phyloP scores from a whole-genome alignment of 2,888 invertebrate genomes.

The Aleiodes leptofemur region DNA sequence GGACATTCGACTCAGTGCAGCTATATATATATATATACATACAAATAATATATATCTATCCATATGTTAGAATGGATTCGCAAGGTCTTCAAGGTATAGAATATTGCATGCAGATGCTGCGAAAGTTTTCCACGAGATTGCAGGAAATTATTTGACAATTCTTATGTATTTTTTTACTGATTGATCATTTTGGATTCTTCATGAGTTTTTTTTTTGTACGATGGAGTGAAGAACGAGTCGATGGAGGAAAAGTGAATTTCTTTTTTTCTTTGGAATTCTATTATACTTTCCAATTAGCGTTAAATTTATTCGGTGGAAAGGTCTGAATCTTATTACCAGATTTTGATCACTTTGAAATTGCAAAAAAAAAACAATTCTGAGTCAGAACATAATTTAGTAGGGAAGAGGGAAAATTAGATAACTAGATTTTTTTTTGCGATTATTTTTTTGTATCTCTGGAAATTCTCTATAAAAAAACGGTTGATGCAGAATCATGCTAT shows the following conservation, averaged over 20 bases:
- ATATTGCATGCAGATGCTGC: constrained; percentile 26
- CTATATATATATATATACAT: constrained; percentile 28
- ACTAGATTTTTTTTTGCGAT: too few relatives aligned
- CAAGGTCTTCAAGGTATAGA: neutral
- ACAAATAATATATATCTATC: constrained; percentile 28
- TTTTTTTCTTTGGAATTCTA: neutral
- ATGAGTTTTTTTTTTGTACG: neutral
- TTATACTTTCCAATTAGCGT: constrained; percentile 18
- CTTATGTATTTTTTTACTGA: constrained; percentile 16
- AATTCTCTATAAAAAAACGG: too few relatives aligned
- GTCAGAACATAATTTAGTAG: too few relatives aligned
- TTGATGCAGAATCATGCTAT: too few relatives aligned
- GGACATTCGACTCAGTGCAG: neutral
- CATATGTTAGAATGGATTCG: constrained; percentile 8
- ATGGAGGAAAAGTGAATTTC: constrained; percentile 1
- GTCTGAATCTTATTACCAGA: too few relatives aligned
- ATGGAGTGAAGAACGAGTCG: too few relatives aligned
- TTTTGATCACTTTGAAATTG: too few relatives aligned
- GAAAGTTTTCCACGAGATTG: constrained; percentile 23
- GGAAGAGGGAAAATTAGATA: too few relatives aligned
- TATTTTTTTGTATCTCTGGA: too few relatives aligned
- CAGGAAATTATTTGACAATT: neutral
- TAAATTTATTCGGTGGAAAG: too few relatives aligned
- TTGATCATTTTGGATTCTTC: neutral
- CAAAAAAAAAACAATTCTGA: too few relatives aligned